phyloP scores from a whole-genome alignment of 2,888 invertebrate species.

The Microctonus aethiopoides region DNA sequence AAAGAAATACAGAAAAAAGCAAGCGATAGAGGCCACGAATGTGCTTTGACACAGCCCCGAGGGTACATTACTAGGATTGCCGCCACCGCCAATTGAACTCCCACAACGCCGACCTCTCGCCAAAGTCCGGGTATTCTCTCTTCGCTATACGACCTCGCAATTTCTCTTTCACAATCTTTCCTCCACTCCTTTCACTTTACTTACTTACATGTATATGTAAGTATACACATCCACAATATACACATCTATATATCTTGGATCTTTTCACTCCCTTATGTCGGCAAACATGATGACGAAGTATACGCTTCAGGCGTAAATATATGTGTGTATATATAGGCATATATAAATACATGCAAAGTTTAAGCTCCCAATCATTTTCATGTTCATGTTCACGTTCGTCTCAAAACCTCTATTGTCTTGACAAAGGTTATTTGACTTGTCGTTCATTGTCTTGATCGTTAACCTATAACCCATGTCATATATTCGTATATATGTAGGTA shows the following conservation, averaged over 20 bases:
- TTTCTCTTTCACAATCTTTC: constrained; percentile 5
- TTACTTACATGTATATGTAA: not conserved
- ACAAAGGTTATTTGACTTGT: constrained; percentile 25
- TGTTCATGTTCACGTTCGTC: not conserved
- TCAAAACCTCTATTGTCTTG: not conserved
- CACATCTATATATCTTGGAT: not conserved
- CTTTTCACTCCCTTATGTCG: constrained; percentile 52
- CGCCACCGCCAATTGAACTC: constrained; percentile 58
- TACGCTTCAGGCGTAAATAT: constrained; percentile 54
- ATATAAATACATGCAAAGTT: no score
- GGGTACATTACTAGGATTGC: constrained; percentile 66
- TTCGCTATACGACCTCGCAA: constrained; percentile 5
- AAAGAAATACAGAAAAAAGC: constrained; percentile 13
- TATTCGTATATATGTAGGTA: no score
- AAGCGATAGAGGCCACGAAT: constrained; percentile 33
- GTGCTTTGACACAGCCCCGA: constrained; percentile 64
- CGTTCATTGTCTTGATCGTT: constrained; percentile 24
- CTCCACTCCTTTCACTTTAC: not conserved
- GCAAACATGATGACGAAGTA: constrained; percentile 51
- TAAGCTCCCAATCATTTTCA: constrained; percentile 62
- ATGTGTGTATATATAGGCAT: no score
- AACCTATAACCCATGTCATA: not conserved
- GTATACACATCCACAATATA: not conserved
- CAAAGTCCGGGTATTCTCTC: constrained; percentile 32
- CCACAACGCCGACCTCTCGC: constrained; percentile 46